Percentiles rank a stretch among this genome's conserved stretches.
Evolutionary conservation across 2,113 vertebrate species (phyloP).

Genomic region (Riparia riparia): DNA sequence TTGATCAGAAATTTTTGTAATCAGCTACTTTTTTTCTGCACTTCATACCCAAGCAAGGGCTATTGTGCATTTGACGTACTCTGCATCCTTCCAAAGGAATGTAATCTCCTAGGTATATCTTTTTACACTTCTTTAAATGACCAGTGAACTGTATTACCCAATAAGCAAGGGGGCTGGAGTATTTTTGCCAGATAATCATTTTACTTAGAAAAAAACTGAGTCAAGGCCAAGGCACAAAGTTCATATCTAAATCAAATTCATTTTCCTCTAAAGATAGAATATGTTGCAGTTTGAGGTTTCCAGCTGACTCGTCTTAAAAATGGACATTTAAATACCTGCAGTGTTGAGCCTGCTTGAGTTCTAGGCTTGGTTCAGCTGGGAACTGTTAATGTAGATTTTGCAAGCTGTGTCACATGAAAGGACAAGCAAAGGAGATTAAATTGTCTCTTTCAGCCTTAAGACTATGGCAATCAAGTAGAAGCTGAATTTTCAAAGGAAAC

Average conservation of each 20-base stretch:
- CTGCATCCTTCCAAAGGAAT: constrained; percentile 24
- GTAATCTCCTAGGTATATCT: constrained; percentile 30
- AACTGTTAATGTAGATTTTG: background rate
- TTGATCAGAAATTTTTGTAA: constrained; percentile 28
- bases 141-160: constrained; percentile 26
- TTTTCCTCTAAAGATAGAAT: background rate
- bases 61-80: background rate
- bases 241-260: constrained; percentile 40
- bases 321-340: background rate
- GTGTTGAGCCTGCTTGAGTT: background rate
- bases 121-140: constrained; percentile 27
- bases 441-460: background rate
- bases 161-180: background rate
- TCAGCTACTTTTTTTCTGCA: background rate
- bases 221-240: constrained; percentile 26
- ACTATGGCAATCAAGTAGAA: background rate
- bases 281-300: background rate
- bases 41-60: background rate
- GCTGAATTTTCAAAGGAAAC: constrained; percentile 16
- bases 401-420: background rate
- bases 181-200: constrained; percentile 52
- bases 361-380: background rate
- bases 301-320: background rate
- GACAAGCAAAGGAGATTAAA: background rate
- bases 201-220: constrained; percentile 17